Base-by-base conservation (phyloP, 2,888 invertebrate species). In the Dryococelus australis region DNA sequence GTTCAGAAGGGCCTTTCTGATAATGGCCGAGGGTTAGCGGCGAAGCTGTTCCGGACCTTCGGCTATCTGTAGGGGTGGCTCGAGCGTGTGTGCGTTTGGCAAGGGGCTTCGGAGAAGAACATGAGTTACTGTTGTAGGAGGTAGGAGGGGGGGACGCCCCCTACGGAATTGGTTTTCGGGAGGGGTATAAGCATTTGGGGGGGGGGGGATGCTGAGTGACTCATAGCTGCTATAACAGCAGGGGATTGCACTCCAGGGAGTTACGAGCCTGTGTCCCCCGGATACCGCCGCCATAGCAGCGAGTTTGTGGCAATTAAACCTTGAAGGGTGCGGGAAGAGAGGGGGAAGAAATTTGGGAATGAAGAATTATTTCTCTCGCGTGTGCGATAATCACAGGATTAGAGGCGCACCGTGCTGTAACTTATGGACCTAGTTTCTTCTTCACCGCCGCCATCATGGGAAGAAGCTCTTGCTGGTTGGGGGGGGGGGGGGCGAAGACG, bases 131-230 rank as follows among this genome's bases (percentile, higher is more conserved):
- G 65, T 20, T 6, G 65, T 3, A 16, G 65, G 6, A 6, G 65
- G 65, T 65, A 12, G 65, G 65, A 16, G 65, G 20, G 20, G 65
- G n/a, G n/a, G n/a, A n/a, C n/a, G n/a, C n/a, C n/a, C 47, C 12
- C 47, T 47, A 9, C 47, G 47, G 47, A 47, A 47, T 47, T 47
- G 47, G 47, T 47, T 47, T 12, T 12, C 12, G 47, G 47, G n/a
- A n/a, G n/a, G n/a, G n/a, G n/a, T n/a, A n/a, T n/a, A n/a, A 47
- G 47, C 47, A 47, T 12, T 9, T 47, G 65, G 65, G 65, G 65
- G 65, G 65, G 20, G 65, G 65, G 65, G n/a, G 65, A 65, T 65
- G 65, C 65, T 65, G 65, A n/a, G 65, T 65, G 65, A 65, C 65
- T 65, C 65, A 65, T 24, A 65, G 65, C 65, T 65, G 65, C 65